A percentile compares a stretch with the other conserved stretches of the same genome.
Conservation (phyloP, 2,113 vertebrate species). For the Percopsis transmontana region DNA sequence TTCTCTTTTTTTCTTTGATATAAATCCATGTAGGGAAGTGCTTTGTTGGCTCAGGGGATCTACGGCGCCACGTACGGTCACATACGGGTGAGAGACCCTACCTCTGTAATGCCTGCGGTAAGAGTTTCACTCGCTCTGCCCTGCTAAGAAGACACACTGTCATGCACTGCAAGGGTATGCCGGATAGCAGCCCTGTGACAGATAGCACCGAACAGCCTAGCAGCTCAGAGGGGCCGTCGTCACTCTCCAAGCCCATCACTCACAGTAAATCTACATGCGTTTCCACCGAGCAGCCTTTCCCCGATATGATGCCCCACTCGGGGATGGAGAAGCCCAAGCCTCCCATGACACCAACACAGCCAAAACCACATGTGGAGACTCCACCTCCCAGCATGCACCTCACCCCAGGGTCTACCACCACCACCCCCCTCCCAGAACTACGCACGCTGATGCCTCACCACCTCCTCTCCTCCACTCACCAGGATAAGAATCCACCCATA, state of each 20-base stretch:
- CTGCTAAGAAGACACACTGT: slow-evolving; percentile 87
- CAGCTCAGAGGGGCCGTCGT: slow-evolving; percentile 18
- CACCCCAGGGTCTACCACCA: slow-evolving; percentile 51
- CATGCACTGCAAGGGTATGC: slow-evolving; percentile 78
- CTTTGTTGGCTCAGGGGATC: slow-evolving; percentile 91
- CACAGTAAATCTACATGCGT: slow-evolving; percentile 67
- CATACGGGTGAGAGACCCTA: slow-evolving; percentile 96
- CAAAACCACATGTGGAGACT: slow-evolving; percentile 43
- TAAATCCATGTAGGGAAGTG: slow-evolving; percentile 80
- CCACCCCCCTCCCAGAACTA: slow-evolving; percentile 77
- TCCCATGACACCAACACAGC: slow-evolving; percentile 26
- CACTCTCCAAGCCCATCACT: slow-evolving; percentile 51
- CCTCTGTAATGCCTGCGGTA: slow-evolving; percentile 85
- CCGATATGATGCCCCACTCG: slow-evolving; percentile 54
- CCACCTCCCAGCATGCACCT: slow-evolving; percentile 60
- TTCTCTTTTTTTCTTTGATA: neutral
- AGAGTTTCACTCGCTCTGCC: slow-evolving; percentile 91
- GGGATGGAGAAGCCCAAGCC: slow-evolving; percentile 53
- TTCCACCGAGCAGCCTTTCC: slow-evolving; percentile 68
- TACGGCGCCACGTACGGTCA: slow-evolving; percentile 89
- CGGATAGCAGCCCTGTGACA: slow-evolving; percentile 16
- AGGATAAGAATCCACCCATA: slow-evolving; percentile 64
- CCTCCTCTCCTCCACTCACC: slow-evolving; percentile 49
- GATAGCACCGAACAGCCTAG: slow-evolving; percentile 34
- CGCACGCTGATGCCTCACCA: slow-evolving; percentile 73